Evolutionary conservation across 2,888 invertebrate species (phyloP), one percentile per base, ranked within the genome.

Genomic region (Torymus texanus): DNA sequence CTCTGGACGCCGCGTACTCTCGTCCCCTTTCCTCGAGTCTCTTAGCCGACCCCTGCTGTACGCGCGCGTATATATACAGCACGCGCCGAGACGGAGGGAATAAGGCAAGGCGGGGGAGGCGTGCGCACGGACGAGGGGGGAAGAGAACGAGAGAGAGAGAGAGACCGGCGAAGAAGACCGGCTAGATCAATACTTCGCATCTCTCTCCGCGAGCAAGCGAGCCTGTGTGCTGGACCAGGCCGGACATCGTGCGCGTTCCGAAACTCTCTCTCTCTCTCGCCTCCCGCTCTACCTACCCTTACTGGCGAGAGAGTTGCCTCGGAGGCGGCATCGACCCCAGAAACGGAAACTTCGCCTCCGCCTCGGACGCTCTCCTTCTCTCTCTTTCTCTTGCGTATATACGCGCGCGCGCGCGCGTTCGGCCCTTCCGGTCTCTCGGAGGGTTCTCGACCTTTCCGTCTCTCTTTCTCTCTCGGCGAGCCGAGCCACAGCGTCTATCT

Each of bases 151-250:
- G 55, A 62, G 62, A 16, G 51, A 21, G 16, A 51, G 74, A 66
- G 56, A 71, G 85, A 84, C 84, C 78, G 84, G 84, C 82, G 85
- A 84, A 86, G 87, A 84, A 85, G 86, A 83, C 85, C 85, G 84
- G 84, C 88, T 88, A 89, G 90, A 89, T 90, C 90, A 90, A 90
- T 90, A 90, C 90, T 89, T 88, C 88, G 89, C 88, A 89, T 89
- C 88, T 89, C 87, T 87, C 41, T 41, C 41, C 41, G 41, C 41
- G 41, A 41, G 41, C 41, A 8, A 41, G 41, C 41, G 10, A 41
- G 41, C 41, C 41, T 55, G 61, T 56, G 21, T 74, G 88, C 89
- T 88, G 90, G 90, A 90, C 89, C 89, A 88, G 85, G 87, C 90
- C 87, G 90, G 90, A 89, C 90, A 89, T 89, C 87, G 87, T 87